Base-by-base conservation (phyloP, 2,888 invertebrate species). In the Molorchus minor region DNA sequence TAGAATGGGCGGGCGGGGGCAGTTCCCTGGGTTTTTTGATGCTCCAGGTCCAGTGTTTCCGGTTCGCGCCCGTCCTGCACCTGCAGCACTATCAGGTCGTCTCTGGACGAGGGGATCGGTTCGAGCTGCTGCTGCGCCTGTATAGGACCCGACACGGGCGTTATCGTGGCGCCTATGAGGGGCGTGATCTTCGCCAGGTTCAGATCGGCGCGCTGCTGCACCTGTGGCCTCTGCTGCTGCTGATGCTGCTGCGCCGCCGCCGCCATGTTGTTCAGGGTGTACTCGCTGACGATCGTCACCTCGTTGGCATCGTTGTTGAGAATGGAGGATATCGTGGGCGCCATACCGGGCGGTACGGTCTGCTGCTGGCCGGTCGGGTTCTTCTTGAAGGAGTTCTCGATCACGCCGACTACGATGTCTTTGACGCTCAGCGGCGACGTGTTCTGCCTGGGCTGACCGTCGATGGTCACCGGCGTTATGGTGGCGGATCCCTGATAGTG, bases 401-500 rank as follows among this genome's bases (percentile, higher is more conserved):
- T 94, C 57, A 94, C 90, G 71, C 91, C 91, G 68, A 89, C 84
- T 77, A 94, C 89, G 56, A 93, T 86, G 78, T 94, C 94, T 68
- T 92, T 88, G 15, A 94, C 91, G 49, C 92, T 91, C 59, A 90
- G 82, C 16, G 88, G 88, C 58, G 87, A 84, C 1, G 82, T 80
- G 62, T 81, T 82, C 62, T 73, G 78, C 58, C 72, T 67, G 29
- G 73, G 76, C 63, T 79, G 76, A 21, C 77, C 79, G 58, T 77
- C 79, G 47, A 73, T 75, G 58, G 76, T 78, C 21, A 78, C 81
- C 13, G 80, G 81, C 1, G 82, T 84, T 60, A 81, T 83, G 51
- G 82, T 82, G 53, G 80, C 79, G 56, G 76, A 77, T 33, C 71
- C 73, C 65, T 79, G 78, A 61, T 79, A 78, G 58, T 79, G 79